Percentiles rank a stretch among this genome's conserved stretches.
phyloP scores from a whole-genome alignment of 2,113 vertebrate species.

The Megalops atlanticus region DNA sequence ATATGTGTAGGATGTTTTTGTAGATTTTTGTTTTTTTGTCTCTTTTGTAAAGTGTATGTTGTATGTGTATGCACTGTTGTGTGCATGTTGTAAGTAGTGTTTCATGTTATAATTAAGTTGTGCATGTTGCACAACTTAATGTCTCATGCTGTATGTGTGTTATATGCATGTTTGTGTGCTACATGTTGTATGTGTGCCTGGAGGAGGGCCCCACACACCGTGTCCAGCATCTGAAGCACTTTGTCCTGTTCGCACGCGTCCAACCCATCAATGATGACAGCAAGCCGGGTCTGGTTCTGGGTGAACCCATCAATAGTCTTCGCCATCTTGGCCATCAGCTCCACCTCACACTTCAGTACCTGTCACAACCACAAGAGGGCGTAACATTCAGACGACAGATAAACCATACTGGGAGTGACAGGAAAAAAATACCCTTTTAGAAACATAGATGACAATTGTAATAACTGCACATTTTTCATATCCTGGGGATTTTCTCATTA shows the following conservation, averaged over 20 bases:
- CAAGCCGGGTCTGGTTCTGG: constrained; percentile 96
- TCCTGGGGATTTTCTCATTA: too few relatives aligned
- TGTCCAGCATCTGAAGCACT: constrained; percentile 98
- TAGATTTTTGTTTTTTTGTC: background rate
- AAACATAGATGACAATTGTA: too few relatives aligned
- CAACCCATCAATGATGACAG: constrained; percentile 94
- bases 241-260: constrained; percentile 97
- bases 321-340: constrained; percentile 96
- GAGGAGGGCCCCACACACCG: constrained; percentile 78
- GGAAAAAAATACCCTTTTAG: too few relatives aligned
- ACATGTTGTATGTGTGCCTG: too few relatives aligned
- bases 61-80: background rate
- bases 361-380: constrained; percentile 43
- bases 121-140: too few relatives aligned
- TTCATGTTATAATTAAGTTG: too few relatives aligned
- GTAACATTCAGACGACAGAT: background rate
- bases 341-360: constrained; percentile 97
- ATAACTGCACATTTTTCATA: too few relatives aligned
- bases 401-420: background rate
- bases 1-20: background rate
- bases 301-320: constrained; percentile 98
- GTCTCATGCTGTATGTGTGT: too few relatives aligned
- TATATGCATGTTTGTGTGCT: too few relatives aligned
- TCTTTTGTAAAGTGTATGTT: too few relatives aligned
- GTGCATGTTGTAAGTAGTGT: too few relatives aligned